Evolutionary conservation across 2,888 invertebrate genomes (phyloP), one percentile per base, ranked within the genome.

Genomic region (Pseudeuparius sepicola): DNA sequence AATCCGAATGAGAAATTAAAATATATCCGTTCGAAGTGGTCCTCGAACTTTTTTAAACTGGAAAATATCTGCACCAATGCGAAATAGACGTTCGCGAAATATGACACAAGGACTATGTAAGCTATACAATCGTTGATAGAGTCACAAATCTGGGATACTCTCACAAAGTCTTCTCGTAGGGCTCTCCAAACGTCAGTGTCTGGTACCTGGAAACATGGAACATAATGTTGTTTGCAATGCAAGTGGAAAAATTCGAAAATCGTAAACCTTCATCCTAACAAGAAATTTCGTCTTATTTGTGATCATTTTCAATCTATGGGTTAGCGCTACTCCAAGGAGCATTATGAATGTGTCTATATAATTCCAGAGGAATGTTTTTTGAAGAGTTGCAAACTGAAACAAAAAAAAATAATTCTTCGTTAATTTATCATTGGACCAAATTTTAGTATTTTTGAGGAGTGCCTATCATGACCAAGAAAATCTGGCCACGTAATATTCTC

Each of bases 21-120:
- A 36, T 58, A 58, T 3, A 53, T 24, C 34, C 52, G 51, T 37
- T 54, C 47, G 5, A 54, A 39, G 11, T 39, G 39, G 31, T 46
- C 47, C n/a, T 41, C 43, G 6, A 46, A 44, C 42, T 41, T 36
- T 16, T 68, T 65, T 56, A 79, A 66, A 12, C 75, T 77, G 48
- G 75, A 66, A 49, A 78, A 81, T 6, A 83, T 61, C 51, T 81
- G 79, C 24, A 79, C 63, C 38, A 82, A 75, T 43, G 82, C 77
- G 52, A 79, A 81, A 54, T 76, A 83, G 31, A 83, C 64, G 55
- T 83, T 79, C 43, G 72, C 76, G 7, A 71, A 62, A 46, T 78
- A 80, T 1, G 79, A 77, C 3, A 81, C 52, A 1, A 83, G 56
- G 1, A 82, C 66, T 34, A 82, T 61, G 10, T 66, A 64, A 2